Conservation (phyloP, 2,888 invertebrate species). For the Epinotia brunnichana region DNA sequence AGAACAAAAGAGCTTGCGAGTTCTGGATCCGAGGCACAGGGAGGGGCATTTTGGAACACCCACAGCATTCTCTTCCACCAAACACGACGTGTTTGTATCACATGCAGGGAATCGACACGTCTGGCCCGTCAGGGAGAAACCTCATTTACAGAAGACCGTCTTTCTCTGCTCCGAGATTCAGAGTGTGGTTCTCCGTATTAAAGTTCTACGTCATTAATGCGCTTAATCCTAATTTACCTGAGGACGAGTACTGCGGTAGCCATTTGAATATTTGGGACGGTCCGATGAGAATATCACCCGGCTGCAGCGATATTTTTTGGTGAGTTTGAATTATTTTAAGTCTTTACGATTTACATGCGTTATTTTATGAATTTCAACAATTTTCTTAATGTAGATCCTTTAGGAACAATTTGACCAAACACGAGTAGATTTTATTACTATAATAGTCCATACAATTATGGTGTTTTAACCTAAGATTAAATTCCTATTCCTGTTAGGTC, state of each 20-base stretch:
- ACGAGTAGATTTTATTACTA: no score
- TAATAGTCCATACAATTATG: no score
- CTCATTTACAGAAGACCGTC: slow-evolving; percentile 81
- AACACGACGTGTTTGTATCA: slow-evolving; percentile 96
- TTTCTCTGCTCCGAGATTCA: slow-evolving; percentile 88
- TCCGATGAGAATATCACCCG: slow-evolving; percentile 88
- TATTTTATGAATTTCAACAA: neutral
- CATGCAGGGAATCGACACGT: slow-evolving; percentile 86
- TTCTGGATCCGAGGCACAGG: slow-evolving; percentile 93
- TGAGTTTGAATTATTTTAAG: slow-evolving; percentile 69
- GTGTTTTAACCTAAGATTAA: no score
- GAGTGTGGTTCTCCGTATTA: slow-evolving; percentile 93
- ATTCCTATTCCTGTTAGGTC: no score
- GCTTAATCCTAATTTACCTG: slow-evolving; percentile 85
- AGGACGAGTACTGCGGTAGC: slow-evolving; percentile 91
- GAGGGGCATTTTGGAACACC: slow-evolving; percentile 91
- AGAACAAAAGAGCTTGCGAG: slow-evolving; percentile 92
- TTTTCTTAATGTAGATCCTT: no score
- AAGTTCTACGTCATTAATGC: slow-evolving; percentile 91
- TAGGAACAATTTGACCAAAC: no score
- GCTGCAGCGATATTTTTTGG: slow-evolving; percentile 92
- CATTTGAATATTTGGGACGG: slow-evolving; percentile 95
- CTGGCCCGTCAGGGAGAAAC: slow-evolving; percentile 83
- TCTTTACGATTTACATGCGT: neutral
- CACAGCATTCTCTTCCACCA: slow-evolving; percentile 92